Evolutionary conservation across 2,797 vertebrate species (phyloP), one percentile per base, ranked within the genome.

Genomic region (Danionella dracula): DNA sequence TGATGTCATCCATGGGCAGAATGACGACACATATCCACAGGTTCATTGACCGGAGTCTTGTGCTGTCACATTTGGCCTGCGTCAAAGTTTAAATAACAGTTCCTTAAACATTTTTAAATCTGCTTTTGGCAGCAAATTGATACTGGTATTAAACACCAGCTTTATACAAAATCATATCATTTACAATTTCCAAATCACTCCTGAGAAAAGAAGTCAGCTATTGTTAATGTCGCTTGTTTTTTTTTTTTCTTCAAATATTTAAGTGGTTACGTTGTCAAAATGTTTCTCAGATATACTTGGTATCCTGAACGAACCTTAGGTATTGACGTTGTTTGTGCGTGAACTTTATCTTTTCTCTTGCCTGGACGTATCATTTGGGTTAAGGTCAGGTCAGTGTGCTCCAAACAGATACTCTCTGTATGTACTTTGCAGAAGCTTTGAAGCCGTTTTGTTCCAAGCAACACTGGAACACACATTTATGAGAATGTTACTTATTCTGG

Each of bases 21-120:
- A 20, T 1, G 73, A 83, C 49, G 68, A 76, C 44, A 29, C 57
- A 53, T 58, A 85, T 65, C 78, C 78, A 55, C 86, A 87, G 88
- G 90, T 90, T 83, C 21, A 20, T 35, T 3, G 3, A 27, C 23
- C 3, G n/a, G n/a, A n/a, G n/a, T n/a, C n/a, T n/a, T n/a, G n/a
- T n/a, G n/a, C n/a, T n/a, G n/a, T n/a, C n/a, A n/a, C n/a, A n/a
- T n/a, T n/a, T n/a, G n/a, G n/a, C n/a, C n/a, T n/a, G n/a, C n/a
- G n/a, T n/a, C n/a, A n/a, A n/a, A n/a, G n/a, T n/a, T n/a, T n/a
- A n/a, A n/a, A n/a, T n/a, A n/a, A n/a, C n/a, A n/a, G n/a, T n/a
- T n/a, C n/a, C n/a, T n/a, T n/a, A n/a, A n/a, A n/a, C n/a, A n/a
- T n/a, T n/a, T n/a, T n/a, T n/a, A n/a, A n/a, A n/a, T n/a, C n/a